Base-by-base conservation (phyloP, 2,797 vertebrate genomes). In the Apodemus agrarius region DNA sequence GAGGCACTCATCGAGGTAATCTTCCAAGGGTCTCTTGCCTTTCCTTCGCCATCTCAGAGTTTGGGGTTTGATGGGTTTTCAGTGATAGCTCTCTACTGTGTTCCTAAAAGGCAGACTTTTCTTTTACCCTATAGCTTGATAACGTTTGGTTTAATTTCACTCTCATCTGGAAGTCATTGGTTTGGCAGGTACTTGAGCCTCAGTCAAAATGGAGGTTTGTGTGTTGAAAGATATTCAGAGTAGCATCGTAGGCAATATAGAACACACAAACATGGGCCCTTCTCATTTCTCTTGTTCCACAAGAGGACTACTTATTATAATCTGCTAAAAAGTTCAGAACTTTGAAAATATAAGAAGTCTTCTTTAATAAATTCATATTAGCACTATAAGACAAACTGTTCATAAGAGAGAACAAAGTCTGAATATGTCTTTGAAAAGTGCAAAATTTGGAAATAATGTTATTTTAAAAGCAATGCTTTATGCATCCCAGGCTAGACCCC, bases 351-450 rank as follows among this genome's bases (percentile, higher is more conserved):
- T 31, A 80, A 82, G 24, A 94, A 37, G 3, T 78, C 14, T 8
- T 82, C 4, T 89, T 79, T 31, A 92, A 79, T 37, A 79, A 40
- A 57, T 90, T 91, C 21, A 72, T 57, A 76, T 40, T 80, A 52
- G 5, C 17, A 11, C 4, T 19, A 14, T 4, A 37, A 29, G 7
- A 12, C 19, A 59, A 89, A 74, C 22, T 40, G 3, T 82, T 49
- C 43, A 67, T 12, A 78, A 86, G 16, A 78, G 37, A 81, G 65
- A 24, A 46, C 6, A 12, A 90, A 46, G 21, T 91, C 40, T 59
- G 54, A 29, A 40, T n/a, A 22, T 59, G 67, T 97, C 61, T 79
- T 95, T 43, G 29, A 61, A 84, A 82, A 61, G 57, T 40, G n/a
- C 90, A 72, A 95, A 83, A 40, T 59, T n/a, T 13, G 63, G 29